Base-by-base conservation (phyloP, 2,113 vertebrate genomes). In the Chionis minor region DNA sequence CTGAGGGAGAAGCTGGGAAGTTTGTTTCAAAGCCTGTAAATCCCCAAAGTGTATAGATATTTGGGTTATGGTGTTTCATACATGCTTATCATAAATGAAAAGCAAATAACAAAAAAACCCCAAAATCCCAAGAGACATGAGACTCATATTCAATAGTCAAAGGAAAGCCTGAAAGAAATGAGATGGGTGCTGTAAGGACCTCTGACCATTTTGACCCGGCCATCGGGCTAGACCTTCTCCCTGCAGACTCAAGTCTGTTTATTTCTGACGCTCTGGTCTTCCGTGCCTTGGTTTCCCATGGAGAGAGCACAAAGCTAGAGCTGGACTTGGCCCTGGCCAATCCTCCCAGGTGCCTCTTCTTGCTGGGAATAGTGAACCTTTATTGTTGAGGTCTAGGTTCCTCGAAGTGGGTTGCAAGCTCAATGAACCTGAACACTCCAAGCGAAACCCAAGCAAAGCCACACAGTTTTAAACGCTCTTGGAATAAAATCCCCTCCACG, bases 391-490 rank as follows among this genome's bases (percentile, higher is more conserved):
- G 23, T 62, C 79, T 47, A 33, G 47, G 87, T 83, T 95, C 51
- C 28, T 83, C 2, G 2, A 83, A 82, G 63, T 71, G 74, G 86
- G 61, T 89, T 88, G 87, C 59, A 93, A 86, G 42, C 66, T 94
- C 94, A 82, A 33, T 91, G 96, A 96, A 95, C 92, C 91, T 52
- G 94, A 97, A 96, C 88, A 5, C 78, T 58, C 81, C 87, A 96
- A 94, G 84, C 54, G 8, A 95, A 95, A 95, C 81, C 78, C 55
- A 95, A 97, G 94, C 87, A 97, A 87, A 96, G 87, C 84, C 74
- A 71, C 78, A 95, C 78, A 63, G 81, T 88, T 95, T 91, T 81
- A 91, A 95, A 59, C 19, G 35, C 59, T 94, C 51, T 83, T 77
- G 91, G 84, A 94, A 95, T 40, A 73, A 91, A 97, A 93, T 92